phyloP scores from a whole-genome alignment of 2,113 vertebrate species.

The Oreochromis tanganicae region DNA sequence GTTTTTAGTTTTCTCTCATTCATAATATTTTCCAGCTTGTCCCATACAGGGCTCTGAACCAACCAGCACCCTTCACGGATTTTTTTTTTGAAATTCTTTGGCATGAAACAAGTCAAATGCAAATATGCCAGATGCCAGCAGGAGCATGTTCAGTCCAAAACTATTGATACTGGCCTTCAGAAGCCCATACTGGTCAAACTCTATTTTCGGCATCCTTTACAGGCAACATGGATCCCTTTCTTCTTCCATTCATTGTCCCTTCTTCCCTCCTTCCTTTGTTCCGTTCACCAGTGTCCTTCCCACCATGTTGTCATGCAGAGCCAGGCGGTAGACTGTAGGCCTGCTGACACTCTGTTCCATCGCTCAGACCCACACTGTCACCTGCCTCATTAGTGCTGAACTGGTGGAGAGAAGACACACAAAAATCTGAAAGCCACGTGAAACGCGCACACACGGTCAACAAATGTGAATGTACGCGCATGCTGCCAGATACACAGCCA shows the following conservation, averaged over 20 bases:
- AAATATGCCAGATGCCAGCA: constrained; percentile 33
- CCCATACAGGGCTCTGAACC: neutral
- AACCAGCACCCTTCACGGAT: neutral
- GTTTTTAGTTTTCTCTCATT: neutral
- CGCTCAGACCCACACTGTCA: constrained; percentile 60
- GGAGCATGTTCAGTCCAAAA: neutral
- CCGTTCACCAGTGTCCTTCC: constrained; percentile 12
- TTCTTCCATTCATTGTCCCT: neutral
- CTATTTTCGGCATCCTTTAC: constrained; percentile 7
- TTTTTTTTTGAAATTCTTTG: neutral
- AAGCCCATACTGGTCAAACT: constrained; percentile 2
- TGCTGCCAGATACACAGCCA: neutral
- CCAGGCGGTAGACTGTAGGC: constrained; percentile 30
- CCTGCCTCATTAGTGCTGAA: constrained; percentile 68
- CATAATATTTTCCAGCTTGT: neutral
- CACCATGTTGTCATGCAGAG: constrained; percentile 55
- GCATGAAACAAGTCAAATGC: constrained; percentile 31
- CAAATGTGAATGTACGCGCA: neutral
- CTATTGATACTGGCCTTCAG: neutral
- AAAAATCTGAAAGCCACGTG: neutral
- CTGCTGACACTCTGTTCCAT: constrained; percentile 58
- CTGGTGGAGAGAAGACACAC: constrained; percentile 11
- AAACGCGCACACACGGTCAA: neutral
- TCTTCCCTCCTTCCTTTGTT: constrained; percentile 11
- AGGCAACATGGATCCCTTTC: neutral